Evolutionary conservation across 2,113 vertebrate genomes (phyloP).

Genomic region (Callithrix jacchus): DNA sequence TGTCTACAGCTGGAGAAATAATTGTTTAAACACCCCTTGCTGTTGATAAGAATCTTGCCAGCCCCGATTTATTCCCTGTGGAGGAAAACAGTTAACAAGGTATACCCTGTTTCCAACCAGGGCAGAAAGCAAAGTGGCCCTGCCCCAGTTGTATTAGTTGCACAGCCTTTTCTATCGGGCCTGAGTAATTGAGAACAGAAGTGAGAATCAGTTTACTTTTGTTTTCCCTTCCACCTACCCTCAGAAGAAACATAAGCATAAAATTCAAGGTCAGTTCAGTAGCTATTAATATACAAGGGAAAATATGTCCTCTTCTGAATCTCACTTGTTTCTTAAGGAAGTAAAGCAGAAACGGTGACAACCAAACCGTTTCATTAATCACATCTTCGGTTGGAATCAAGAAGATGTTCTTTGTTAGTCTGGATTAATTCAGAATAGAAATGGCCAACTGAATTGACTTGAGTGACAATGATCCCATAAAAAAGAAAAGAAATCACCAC

Average conservation of each 20-base stretch:
- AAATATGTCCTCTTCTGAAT: not conserved
- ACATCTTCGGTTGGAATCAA: not conserved
- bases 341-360: not conserved
- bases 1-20: constrained; percentile 62
- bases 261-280: constrained; percentile 29
- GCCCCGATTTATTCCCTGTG: constrained; percentile 48
- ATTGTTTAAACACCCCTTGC: constrained; percentile 53
- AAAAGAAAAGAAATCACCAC: constrained; percentile 52
- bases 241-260: not conserved
- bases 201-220: not conserved
- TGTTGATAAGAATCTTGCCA: constrained; percentile 67
- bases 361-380: not conserved
- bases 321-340: not conserved
- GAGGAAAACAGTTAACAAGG: constrained; percentile 73
- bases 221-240: not conserved
- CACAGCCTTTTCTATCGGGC: constrained; percentile 19
- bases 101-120: constrained; percentile 69
- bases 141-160: constrained; percentile 60
- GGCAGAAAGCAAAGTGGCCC: constrained; percentile 66
- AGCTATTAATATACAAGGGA: not conserved
- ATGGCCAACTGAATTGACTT: constrained; percentile 1
- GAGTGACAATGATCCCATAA: constrained; percentile 41
- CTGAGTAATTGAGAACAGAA: constrained; percentile 26
- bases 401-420: constrained; percentile 56
- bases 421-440: constrained; percentile 37